These are phyloP conservation scores for Bungarus multicinctus DNA, from an alignment of 2,113 vertebrate species.

Conservation along the genomic window DNA sequence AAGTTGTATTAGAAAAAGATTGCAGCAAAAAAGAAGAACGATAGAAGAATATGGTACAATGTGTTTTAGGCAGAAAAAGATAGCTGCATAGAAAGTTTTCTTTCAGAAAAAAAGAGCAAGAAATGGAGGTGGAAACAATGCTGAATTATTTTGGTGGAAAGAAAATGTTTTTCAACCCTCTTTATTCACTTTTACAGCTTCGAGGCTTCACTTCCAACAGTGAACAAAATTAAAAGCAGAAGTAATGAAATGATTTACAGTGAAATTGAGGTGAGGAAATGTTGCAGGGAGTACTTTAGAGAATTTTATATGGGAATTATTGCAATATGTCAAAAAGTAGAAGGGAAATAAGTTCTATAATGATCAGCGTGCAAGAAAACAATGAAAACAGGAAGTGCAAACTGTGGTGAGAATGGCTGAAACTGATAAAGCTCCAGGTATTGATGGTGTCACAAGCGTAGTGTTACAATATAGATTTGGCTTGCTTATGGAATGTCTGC, in stretches of 20 bases:
- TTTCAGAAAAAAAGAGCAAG: neutral
- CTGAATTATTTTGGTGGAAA: neutral
- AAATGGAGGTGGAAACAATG: neutral
- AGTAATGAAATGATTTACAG: neutral
- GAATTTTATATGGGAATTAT: neutral
- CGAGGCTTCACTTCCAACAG: neutral
- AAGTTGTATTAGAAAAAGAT: neutral
- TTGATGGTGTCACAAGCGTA: neutral
- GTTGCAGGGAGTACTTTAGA: neutral
- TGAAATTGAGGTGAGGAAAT: neutral
- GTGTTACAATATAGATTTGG: neutral
- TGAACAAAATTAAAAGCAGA: neutral
- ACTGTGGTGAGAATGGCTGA: neutral
- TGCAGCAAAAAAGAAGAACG: neutral
- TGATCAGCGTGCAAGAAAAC: neutral
- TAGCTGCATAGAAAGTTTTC: neutral
- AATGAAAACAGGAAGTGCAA: neutral
- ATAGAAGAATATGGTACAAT: neutral
- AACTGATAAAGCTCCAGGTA: neutral
- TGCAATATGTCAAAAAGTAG: neutral
- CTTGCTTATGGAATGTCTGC: neutral
- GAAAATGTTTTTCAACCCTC: neutral
- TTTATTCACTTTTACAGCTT: neutral
- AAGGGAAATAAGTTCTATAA: neutral
- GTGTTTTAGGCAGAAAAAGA: neutral